A percentile compares a stretch with the other conserved stretches of the same genome.
These are phyloP conservation scores for Machaerirhynchus nigripectus DNA, from an alignment of 2,113 vertebrate species.

Conservation along the genomic window DNA sequence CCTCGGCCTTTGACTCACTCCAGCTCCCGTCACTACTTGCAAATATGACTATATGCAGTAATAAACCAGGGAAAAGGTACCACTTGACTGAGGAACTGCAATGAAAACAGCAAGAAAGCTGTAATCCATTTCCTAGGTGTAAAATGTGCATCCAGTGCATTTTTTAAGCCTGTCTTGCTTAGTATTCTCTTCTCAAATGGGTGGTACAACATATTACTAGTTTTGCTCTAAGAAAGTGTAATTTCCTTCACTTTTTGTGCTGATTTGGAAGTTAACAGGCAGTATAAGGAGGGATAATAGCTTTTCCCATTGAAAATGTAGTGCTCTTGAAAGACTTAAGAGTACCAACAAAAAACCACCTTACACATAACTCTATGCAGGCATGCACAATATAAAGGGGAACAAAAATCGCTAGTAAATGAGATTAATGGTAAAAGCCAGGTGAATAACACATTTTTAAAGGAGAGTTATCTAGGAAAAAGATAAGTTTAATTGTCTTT, in stretches of 20 bases:
- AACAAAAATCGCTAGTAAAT: background rate
- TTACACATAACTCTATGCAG: background rate
- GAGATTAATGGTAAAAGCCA: constrained; percentile 16
- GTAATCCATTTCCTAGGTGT: background rate
- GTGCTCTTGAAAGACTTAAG: background rate
- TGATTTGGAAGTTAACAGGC: background rate
- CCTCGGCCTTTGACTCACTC: background rate
- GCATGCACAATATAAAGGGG: background rate
- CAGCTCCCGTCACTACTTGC: background rate
- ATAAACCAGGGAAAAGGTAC: background rate
- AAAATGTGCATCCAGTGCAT: background rate
- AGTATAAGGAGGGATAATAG: background rate
- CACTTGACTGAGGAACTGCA: background rate
- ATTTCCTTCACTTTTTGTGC: background rate
- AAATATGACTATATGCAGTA: background rate
- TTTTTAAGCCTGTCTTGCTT: background rate
- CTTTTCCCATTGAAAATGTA: background rate
- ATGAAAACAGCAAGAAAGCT: background rate
- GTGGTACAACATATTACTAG: background rate
- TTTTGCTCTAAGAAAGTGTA: background rate
- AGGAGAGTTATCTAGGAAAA: constrained; percentile 41
- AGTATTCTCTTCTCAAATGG: background rate
- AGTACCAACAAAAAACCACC: background rate
- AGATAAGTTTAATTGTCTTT: constrained; percentile 63
- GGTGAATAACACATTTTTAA: constrained; percentile 7